phyloP scores from a whole-genome alignment of 2,888 invertebrate genomes.

The Melitaea athalia region DNA sequence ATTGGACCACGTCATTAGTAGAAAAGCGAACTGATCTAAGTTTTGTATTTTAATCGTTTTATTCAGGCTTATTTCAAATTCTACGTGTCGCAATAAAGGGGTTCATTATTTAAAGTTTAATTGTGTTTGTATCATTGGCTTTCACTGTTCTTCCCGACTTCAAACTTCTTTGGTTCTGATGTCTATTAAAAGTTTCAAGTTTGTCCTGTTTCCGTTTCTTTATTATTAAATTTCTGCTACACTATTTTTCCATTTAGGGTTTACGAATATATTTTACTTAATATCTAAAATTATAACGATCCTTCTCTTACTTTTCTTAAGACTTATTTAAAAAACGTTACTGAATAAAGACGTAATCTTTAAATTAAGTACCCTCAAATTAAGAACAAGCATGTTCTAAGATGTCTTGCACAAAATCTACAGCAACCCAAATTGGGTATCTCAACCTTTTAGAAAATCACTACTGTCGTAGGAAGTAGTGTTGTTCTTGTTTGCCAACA shows the following conservation, averaged over 20 bases:
- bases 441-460: too few species aligned
- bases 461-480: too few species aligned
- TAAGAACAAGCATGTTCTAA: too few species aligned
- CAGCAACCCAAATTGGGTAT: too few species aligned
- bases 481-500: too few species aligned
- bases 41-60: slow-evolving; percentile 49
- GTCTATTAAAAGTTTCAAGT: slow-evolving; percentile 27
- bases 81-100: slow-evolving; percentile 46
- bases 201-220: slow-evolving; percentile 12
- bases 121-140: slow-evolving; percentile 45
- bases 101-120: slow-evolving; percentile 46
- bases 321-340: too few species aligned
- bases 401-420: too few species aligned
- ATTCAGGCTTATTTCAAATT: slow-evolving; percentile 45
- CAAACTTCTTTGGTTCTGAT: slow-evolving; percentile 38
- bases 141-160: slow-evolving; percentile 38
- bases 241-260: neutral
- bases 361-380: too few species aligned
- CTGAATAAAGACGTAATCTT: too few species aligned
- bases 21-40: slow-evolving; percentile 44
- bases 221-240: neutral
- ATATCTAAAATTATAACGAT: too few species aligned
- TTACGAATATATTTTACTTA: too few species aligned
- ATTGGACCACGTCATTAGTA: slow-evolving; percentile 32
- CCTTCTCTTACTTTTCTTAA: too few species aligned